These are phyloP conservation scores for Lucilia cuprina DNA, from an alignment of 1,140 invertebrate species.

Conservation along the genomic window DNA sequence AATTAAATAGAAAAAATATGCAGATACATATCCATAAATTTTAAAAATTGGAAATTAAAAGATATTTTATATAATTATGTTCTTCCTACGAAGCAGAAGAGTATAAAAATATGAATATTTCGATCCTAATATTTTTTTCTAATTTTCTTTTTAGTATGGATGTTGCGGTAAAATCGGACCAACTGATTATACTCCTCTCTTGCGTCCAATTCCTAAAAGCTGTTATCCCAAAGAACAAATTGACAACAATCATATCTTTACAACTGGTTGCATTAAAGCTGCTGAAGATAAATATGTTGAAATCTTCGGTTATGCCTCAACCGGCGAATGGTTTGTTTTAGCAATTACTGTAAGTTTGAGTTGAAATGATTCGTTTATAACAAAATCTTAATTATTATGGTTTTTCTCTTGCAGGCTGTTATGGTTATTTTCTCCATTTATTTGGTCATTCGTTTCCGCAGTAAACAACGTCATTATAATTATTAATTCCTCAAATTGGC, in stretches of 20 bases:
- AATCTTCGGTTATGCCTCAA: conserved; percentile 44
- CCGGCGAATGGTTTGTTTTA: conserved; percentile 47
- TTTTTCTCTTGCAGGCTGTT: conserved; percentile 43
- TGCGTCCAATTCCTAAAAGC: background rate
- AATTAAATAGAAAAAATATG: no score
- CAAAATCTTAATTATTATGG: conserved; percentile 20
- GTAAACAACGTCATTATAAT: conserved; percentile 44
- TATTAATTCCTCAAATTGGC: conserved; percentile 1
- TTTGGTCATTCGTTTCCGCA: conserved; percentile 52
- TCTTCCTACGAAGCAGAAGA: no score
- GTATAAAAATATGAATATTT: background rate
- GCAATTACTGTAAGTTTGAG: conserved; percentile 42
- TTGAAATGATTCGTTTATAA: background rate
- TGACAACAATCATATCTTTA: conserved; percentile 22
- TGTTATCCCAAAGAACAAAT: conserved; percentile 28
- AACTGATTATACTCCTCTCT: conserved; percentile 45
- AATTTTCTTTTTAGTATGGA: conserved; percentile 43
- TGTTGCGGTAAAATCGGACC: conserved; percentile 51
- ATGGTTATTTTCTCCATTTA: conserved; percentile 50
- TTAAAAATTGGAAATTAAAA: no score
- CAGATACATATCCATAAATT: no score
- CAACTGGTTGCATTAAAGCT: conserved; percentile 46
- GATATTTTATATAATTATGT: no score
- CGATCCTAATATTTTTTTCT: background rate
- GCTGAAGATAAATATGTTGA: conserved; percentile 42